Base-by-base conservation (phyloP, 2,113 vertebrate genomes). In the Seriola quinqueradiata region DNA sequence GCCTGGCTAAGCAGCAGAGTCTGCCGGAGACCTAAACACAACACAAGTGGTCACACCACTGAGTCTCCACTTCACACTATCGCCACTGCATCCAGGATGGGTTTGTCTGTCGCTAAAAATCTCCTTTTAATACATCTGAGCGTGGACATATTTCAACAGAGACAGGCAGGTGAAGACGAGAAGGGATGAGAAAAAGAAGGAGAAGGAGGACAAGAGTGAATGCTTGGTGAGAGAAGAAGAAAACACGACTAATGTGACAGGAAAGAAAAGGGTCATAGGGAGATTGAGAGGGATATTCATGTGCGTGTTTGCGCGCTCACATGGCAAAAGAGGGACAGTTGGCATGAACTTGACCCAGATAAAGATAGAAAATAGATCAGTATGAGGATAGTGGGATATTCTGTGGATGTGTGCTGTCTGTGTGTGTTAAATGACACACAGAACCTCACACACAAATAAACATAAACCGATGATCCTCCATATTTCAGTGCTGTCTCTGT, bases 271-370 rank as follows among this genome's bases (percentile, higher is more conserved):
- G 87, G 86, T 91, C 91, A 92, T 0, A 52, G 78, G 83, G 85
- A 91, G 92, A 91, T 91, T 90, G 87, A 48, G 80, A 87, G 91
- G 89, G 91, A 91, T 92, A 83, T 79, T 83, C 23, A 6, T 64
- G 81, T 80, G 80, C 55, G n/a, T 65, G 90, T 77, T 28, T 61
- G 81, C 4, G 17, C 14, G 79, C 61, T 84, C 83, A 77, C 83
- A 55, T 77, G 80, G 69, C 40, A 68, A 77, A 90, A 89, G 64
- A 86, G 70, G 68, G 85, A 89, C 92, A 92, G 92, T 92, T 90
- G 89, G 90, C 83, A 52, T 85, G 80, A 86, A 89, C 71, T 79
- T 92, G 93, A 94, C 93, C 93, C 87, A 93, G 86, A 93, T 93
- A 86, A 67, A 64, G 66, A 87, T 23, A 66, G 70, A 82, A 82